A percentile compares a stretch with the other conserved stretches of the same genome.
Conservation (phyloP, 2,113 vertebrate species). For the Cololabis saira region DNA sequence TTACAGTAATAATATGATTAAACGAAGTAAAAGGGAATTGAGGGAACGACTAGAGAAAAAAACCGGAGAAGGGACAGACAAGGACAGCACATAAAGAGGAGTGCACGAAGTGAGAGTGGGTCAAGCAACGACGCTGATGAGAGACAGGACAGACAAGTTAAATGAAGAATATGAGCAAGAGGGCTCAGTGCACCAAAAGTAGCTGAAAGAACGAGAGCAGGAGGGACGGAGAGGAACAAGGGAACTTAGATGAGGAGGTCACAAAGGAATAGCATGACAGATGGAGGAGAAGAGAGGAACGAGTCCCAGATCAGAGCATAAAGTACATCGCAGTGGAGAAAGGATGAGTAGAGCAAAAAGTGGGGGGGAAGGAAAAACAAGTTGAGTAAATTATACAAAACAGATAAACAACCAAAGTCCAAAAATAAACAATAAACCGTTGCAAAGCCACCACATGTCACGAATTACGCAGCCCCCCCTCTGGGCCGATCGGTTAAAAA, state of each 20-base stretch:
- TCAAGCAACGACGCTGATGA: constrained; percentile 21
- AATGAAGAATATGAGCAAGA: constrained; percentile 38
- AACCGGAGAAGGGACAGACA: constrained; percentile 33
- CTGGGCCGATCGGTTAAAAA: constrained; percentile 44
- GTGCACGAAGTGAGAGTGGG: constrained; percentile 24
- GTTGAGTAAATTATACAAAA: too few relatives aligned
- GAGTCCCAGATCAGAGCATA: not conserved
- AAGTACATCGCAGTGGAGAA: not conserved
- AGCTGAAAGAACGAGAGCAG: constrained; percentile 39
- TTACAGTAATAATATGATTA: constrained; percentile 73
- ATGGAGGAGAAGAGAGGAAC: constrained; percentile 3
- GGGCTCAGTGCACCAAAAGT: constrained; percentile 40
- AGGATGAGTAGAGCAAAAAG: not conserved
- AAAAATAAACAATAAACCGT: constrained; percentile 3
- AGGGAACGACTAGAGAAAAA: constrained; percentile 3
- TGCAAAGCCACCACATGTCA: constrained; percentile 25
- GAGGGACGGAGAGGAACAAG: constrained; percentile 36
- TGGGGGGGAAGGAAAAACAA: constrained; percentile 5
- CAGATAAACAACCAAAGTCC: too few relatives aligned
- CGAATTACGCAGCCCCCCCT: constrained; percentile 28
- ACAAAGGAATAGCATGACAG: constrained; percentile 26
- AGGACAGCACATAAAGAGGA: constrained; percentile 35
- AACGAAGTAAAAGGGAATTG: constrained; percentile 43
- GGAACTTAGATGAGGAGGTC: constrained; percentile 36
- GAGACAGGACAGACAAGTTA: constrained; percentile 34